These are phyloP conservation scores for Strix uralensis DNA, from an alignment of 2,113 vertebrate genomes.

Conservation along the genomic window DNA sequence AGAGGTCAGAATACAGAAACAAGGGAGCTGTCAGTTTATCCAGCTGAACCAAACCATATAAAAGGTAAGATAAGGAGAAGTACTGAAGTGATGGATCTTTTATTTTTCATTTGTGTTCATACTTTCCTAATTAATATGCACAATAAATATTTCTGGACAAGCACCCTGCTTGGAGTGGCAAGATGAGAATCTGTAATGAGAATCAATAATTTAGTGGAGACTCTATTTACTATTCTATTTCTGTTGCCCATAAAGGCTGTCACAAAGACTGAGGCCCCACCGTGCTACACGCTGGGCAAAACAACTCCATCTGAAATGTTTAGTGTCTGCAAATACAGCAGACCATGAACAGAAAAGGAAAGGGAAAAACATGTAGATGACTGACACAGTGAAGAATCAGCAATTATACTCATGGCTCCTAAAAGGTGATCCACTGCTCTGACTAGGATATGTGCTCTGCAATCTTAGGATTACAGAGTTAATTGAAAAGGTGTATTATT, in stretches of 20 bases:
- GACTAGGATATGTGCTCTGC: background rate
- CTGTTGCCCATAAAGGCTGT: background rate
- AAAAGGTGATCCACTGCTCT: background rate
- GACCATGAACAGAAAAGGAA: background rate
- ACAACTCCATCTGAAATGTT: background rate
- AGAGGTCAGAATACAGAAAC: background rate
- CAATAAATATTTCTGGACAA: background rate
- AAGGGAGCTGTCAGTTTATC: background rate
- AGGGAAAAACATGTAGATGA: background rate
- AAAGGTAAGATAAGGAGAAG: background rate
- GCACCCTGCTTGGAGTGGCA: background rate
- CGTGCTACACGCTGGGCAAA: background rate
- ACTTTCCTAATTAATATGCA: background rate
- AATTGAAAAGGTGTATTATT: background rate
- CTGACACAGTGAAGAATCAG: background rate
- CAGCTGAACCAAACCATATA: background rate
- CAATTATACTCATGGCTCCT: background rate
- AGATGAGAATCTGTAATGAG: background rate
- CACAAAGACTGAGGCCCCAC: background rate
- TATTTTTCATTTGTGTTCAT: background rate
- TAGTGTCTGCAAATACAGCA: background rate
- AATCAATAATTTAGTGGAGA: constrained; percentile 4
- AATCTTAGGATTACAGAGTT: background rate
- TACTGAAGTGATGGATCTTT: background rate
- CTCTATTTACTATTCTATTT: background rate